phyloP scores from a whole-genome alignment of 2,797 vertebrate genomes.

The Myiotriccus ornatus region DNA sequence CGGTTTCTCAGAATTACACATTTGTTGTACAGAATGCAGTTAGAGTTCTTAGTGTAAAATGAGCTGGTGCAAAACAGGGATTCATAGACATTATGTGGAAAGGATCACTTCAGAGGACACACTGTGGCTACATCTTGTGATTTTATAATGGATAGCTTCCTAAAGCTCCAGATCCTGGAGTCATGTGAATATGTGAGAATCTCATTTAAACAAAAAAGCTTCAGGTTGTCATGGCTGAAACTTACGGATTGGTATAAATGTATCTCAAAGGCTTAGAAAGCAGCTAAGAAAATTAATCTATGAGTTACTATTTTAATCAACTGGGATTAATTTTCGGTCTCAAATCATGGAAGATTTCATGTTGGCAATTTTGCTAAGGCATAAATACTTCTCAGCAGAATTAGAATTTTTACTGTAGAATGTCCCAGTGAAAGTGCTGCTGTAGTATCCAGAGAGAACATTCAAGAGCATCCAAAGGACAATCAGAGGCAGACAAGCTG shows the following conservation, averaged over 20 bases:
- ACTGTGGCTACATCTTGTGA: background rate
- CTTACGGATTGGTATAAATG: background rate
- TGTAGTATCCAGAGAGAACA: background rate
- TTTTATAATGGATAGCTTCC: background rate
- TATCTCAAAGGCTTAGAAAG: background rate
- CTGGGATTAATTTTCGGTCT: background rate
- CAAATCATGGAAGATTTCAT: background rate
- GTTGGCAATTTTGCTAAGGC: background rate
- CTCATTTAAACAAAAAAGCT: background rate
- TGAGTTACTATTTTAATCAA: slow-evolving; percentile 26
- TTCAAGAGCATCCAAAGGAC: background rate
- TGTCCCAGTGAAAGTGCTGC: background rate
- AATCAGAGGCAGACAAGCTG: background rate
- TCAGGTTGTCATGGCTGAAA: background rate
- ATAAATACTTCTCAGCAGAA: background rate
- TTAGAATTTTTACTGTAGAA: background rate
- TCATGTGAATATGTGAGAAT: background rate
- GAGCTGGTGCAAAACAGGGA: background rate
- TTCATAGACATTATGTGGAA: background rate
- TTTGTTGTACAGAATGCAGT: background rate
- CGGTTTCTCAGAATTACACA: background rate
- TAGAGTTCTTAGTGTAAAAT: background rate
- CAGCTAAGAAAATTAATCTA: background rate
- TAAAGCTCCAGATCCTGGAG: background rate
- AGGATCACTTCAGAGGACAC: background rate